Evolutionary conservation across 2,113 vertebrate genomes (phyloP), one percentile per base, ranked within the genome.

Genomic region (Caranx ignobilis): DNA sequence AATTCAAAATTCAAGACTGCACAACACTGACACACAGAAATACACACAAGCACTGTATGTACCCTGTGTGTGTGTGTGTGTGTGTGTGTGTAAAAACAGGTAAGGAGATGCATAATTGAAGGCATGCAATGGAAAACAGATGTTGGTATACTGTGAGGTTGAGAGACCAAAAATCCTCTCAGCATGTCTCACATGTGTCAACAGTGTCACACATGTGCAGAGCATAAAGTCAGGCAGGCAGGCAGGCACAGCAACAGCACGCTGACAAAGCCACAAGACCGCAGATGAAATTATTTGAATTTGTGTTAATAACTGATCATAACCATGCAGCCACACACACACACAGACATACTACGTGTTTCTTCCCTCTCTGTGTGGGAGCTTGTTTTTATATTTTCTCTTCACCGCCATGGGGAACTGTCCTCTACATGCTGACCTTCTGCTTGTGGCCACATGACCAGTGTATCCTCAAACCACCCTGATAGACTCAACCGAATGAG

Each of bases 341-440:
- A 21, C 52, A 68, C 54, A 13, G 21, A 59, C 54, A 72, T 21
- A 37, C n/a, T 16, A 11, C 9, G 35, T n/a, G 26, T 60, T 69
- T 16, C 59, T 31, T 61, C 18, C 39, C 26, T 32, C 12, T 26
- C 7, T 37, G 31, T 26, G 66, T 43, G 62, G 6, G 7, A 34
- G 60, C 18, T 77, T 63, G 7, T 32, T 60, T 11, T 66, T 41
- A 1, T 11, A 35, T 74, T 79, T 43, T 68, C 35, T 72, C 12
- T 59, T 43, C 11, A 26, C n/a, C 2, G 37, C 84, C 41, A 1
- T 11, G 5, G 82, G 73, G 77, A 74, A 32, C 2, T 45, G 15
- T 56, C 45, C 75, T 86, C 31, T 11, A 52, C 43, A 73, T n/a
- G 0, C 12, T 77, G 84, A 89, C 88, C 84, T 87, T 88, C 72